Conservation (phyloP, 1,140 invertebrate genomes). For the Ceratina australensis region DNA sequence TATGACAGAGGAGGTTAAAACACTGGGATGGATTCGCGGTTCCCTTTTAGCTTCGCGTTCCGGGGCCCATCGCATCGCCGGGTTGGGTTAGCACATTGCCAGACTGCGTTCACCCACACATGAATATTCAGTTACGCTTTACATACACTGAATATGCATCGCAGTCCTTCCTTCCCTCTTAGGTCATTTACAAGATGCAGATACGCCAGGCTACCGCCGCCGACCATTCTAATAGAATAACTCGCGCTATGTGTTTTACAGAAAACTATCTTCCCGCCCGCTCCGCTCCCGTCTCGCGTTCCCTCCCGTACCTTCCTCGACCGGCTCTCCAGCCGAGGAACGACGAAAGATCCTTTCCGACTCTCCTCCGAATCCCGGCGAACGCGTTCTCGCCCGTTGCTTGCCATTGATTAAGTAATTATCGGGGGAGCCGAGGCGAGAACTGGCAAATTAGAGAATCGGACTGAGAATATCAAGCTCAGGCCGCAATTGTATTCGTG, state of each 20-base stretch:
- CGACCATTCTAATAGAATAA: slow-evolving; percentile 74
- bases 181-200: slow-evolving; percentile 78
- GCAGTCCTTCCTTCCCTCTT: slow-evolving; percentile 76
- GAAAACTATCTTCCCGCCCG: slow-evolving; percentile 58
- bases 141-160: slow-evolving; percentile 78
- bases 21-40: slow-evolving; percentile 44
- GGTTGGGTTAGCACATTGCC: slow-evolving; percentile 72
- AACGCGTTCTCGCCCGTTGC: slow-evolving; percentile 43
- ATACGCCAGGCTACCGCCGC: slow-evolving; percentile 63
- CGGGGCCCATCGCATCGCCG: slow-evolving; percentile 6
- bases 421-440: slow-evolving; percentile 54
- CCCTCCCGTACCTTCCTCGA: neutral
- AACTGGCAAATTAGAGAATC: slow-evolving; percentile 60
- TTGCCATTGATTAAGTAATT: slow-evolving; percentile 72
- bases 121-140: slow-evolving; percentile 77
- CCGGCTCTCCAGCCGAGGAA: neutral
- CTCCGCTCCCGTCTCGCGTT: neutral
- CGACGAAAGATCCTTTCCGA: neutral
- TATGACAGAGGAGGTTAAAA: slow-evolving; percentile 32
- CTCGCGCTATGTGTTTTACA: slow-evolving; percentile 60
- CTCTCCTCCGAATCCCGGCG: slow-evolving; percentile 1
- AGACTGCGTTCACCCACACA: slow-evolving; percentile 73
- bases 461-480: slow-evolving; percentile 39
- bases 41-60: slow-evolving; percentile 40
- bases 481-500: slow-evolving; percentile 28